Conservation (phyloP, 1,140 invertebrate species). For the Vanessa atalanta region DNA sequence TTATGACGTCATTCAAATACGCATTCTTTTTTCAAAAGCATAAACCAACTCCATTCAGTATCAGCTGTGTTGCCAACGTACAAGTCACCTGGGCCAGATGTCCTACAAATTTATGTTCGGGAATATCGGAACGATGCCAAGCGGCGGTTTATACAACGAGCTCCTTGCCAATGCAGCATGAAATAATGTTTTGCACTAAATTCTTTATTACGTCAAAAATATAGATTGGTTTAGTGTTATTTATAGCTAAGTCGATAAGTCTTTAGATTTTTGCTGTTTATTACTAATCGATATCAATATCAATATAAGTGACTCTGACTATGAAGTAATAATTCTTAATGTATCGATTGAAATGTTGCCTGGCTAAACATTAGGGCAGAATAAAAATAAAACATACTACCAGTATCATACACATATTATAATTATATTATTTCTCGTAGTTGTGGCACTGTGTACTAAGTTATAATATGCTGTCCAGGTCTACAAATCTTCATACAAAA, state of each 20-base stretch:
- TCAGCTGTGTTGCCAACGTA: conserved; percentile 46
- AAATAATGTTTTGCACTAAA: conserved; percentile 45
- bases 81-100: conserved; percentile 55
- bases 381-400: too few relatives aligned
- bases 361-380: too few relatives aligned
- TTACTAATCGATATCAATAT: too few relatives aligned
- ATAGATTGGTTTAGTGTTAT: conserved; percentile 22
- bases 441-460: too few relatives aligned
- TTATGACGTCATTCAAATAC: conserved; percentile 2
- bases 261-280: not conserved
- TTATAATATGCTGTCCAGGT: too few relatives aligned
- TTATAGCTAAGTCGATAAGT: not conserved
- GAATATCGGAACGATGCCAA: conserved; percentile 57
- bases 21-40: conserved; percentile 11
- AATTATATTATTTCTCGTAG: too few relatives aligned
- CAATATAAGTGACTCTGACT: too few relatives aligned
- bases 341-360: too few relatives aligned
- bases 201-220: conserved; percentile 31
- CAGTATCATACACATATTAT: too few relatives aligned
- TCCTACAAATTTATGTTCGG: conserved; percentile 52
- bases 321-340: too few relatives aligned
- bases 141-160: conserved; percentile 50
- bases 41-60: conserved; percentile 29
- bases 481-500: too few relatives aligned
- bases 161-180: conserved; percentile 50